Base-by-base conservation (phyloP, 2,888 invertebrate genomes). In the Ceratothoa steindachneri region DNA sequence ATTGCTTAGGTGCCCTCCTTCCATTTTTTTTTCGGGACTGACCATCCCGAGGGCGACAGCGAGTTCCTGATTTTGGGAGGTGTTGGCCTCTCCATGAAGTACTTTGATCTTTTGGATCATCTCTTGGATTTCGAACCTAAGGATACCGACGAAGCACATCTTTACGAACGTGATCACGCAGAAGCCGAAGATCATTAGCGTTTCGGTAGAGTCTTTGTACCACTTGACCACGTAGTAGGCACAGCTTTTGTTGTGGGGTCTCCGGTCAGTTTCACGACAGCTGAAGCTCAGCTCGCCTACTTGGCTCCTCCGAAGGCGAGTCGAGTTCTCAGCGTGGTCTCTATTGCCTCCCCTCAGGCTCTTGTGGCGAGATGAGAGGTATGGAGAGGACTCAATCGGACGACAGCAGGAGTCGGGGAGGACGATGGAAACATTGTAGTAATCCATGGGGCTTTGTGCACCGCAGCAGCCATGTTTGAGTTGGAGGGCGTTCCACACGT, bases 91-190 rank as follows among this genome's bases (percentile, higher is more conserved):
- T 76, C 88, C 89, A 82, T 89, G 89, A 79, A 93, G 86, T 83
- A 93, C 88, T 83, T 90, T 89, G 84, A 93, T 93, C 86, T 93
- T 93, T 84, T 93, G 92, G 83, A 93, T 93, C 93, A 93, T 93
- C 85, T 93, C 93, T 81, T 91, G 89, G 83, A 93, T 93, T 87
- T 93, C 93, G 86, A 83, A 85, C 80, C 92, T 89, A 82, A 93
- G 87, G 82, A 93, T 92, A 78, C 92, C 93, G 80, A 93, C 89
- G 88, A 93, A 93, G 87, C 93, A 92, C 85, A 93, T 87, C 86
- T 93, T 93, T 82, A 93, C 88, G 86, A 93, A 93, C 82, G 93
- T 91, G 82, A 93, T 90, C 80, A 93, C 93, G 86, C 93, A 93
- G 85, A 92, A 93, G 74, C 93, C 93, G 81, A 93, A 85, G 75